Evolutionary conservation across 2,797 vertebrate genomes (phyloP), one percentile per base, ranked within the genome.

Genomic region (Pipistrellus kuhlii): DNA sequence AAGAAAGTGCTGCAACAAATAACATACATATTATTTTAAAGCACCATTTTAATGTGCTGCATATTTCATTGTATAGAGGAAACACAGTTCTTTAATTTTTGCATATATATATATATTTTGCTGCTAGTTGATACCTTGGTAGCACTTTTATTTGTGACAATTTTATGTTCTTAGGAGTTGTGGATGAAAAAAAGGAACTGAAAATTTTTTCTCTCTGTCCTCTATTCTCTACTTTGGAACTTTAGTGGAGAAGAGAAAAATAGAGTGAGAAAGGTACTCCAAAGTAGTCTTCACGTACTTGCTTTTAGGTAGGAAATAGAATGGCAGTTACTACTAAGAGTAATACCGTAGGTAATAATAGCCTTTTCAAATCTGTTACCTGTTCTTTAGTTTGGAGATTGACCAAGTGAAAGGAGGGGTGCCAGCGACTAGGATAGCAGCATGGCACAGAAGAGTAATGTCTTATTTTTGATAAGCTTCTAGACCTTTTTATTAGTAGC

Each of bases 401-500:
- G 27, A 41, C 21, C 38, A 21, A 20, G 32, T 85, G 89, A 30
- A 71, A 69, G 35, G 55, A 77, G 15, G n/a, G 21, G 38, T 9
- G 14, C 48, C 21, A n/a, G 23, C 6, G 5, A 53, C 55, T 51
- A 25, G 21, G 21, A 44, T 72, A 59, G 81, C 25, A 41, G 35
- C 18, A 0, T 38, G 7, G 51, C 71, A 30, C 18, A 57, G 41
- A 72, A 38, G 81, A 75, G 35, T 14, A 8, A 5, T 71, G 72
- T 32, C 44, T 18, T 90, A 30, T n/a, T 81, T 90, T 83, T 75
- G 78, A 44, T 27, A 83, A 10, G 35, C 30, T 89, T 80, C 82
- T 80, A 93, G 46, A 27, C 17, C 32, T 71, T 93, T 80, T 76
- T 85, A 55, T 83, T 88, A 75, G 46, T 62, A 94, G 32, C 21